Percentiles rank a stretch among this genome's conserved stretches.
Conservation (phyloP, 2,113 vertebrate species). For the Dromas ardeola region DNA sequence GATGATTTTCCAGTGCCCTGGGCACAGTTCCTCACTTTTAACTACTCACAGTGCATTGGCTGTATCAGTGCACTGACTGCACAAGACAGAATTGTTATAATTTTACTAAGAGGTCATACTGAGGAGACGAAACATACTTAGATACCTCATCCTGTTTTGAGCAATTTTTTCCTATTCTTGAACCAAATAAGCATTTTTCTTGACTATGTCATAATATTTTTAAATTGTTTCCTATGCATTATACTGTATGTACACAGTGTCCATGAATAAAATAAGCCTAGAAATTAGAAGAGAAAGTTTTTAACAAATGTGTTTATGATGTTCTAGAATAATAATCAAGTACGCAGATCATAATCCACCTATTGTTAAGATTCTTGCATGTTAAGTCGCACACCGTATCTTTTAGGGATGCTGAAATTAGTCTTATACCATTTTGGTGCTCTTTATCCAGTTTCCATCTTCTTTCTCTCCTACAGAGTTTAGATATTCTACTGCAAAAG, state of each 20-base stretch:
- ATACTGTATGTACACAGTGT: no score
- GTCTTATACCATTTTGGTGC: neutral
- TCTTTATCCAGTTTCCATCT: neutral
- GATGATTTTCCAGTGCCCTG: neutral
- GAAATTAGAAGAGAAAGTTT: neutral
- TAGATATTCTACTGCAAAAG: neutral
- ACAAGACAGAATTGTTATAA: neutral
- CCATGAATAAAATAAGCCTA: neutral
- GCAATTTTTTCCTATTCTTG: neutral
- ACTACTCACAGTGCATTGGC: neutral
- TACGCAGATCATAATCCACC: neutral
- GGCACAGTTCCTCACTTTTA: neutral
- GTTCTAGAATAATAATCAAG: neutral
- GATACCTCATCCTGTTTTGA: neutral
- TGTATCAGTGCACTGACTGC: neutral
- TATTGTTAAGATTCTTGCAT: neutral
- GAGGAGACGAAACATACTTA: neutral
- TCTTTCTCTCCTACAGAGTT: neutral
- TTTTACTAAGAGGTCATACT: neutral
- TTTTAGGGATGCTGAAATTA: neutral
- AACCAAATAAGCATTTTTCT: neutral
- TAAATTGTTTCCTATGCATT: neutral
- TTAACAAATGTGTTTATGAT: neutral
- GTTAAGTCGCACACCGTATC: accelerated
- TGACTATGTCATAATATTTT: neutral